Evolutionary conservation across 2,113 vertebrate genomes (phyloP).

Genomic region (Calyptomena viridis): DNA sequence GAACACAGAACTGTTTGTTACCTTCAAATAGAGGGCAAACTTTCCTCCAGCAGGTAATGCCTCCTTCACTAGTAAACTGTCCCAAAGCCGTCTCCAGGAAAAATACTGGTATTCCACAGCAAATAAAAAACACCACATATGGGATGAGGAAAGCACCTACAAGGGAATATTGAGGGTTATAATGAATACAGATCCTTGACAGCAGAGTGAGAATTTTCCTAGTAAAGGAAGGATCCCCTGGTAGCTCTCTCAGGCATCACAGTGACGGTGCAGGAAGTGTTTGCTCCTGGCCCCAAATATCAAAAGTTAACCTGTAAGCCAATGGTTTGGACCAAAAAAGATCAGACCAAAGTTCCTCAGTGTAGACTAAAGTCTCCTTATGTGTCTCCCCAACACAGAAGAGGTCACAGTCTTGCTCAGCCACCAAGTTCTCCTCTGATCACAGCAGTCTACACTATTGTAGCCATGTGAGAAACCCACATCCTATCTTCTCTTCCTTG

Average conservation of each 20-base stretch:
- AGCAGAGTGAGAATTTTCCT: not conserved
- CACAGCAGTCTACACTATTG: not conserved
- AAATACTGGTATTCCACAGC: constrained; percentile 98
- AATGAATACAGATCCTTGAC: not conserved
- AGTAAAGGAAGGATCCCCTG: not conserved
- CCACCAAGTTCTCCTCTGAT: not conserved
- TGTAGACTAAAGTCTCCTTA: not conserved
- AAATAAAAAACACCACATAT: constrained; percentile 96
- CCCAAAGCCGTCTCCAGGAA: constrained; percentile 97
- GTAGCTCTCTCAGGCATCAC: not conserved
- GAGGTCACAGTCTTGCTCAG: not conserved
- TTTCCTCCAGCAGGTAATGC: constrained; percentile 98
- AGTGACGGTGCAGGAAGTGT: not conserved
- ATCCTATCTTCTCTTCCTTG: not conserved
- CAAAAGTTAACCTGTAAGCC: not conserved
- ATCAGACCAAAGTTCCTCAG: not conserved
- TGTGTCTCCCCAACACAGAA: not conserved
- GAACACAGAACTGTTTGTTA: constrained; percentile 46
- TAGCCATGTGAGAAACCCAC: too few species aligned
- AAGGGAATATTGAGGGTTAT: constrained; percentile 13
- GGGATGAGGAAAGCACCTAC: constrained; percentile 97
- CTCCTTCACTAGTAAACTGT: constrained; percentile 97
- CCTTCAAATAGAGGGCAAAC: constrained; percentile 97
- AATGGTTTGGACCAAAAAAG: fast-evolving
- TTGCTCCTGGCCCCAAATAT: not conserved